These are phyloP conservation scores for Apamea monoglypha DNA, from an alignment of 2,888 invertebrate species.

Conservation along the genomic window DNA sequence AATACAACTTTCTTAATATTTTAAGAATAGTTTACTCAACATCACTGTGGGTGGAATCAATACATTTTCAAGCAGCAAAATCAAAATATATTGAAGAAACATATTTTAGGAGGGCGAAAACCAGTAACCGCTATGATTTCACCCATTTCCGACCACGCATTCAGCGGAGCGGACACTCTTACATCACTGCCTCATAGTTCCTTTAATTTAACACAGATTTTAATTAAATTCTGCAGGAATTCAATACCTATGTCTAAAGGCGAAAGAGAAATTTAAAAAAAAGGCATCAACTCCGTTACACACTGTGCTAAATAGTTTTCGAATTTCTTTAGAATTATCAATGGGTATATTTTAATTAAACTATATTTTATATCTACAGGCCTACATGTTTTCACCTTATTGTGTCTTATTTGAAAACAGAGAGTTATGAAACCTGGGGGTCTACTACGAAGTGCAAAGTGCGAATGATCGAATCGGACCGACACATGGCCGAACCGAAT, in stretches of 20 bases:
- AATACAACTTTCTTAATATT: neutral
- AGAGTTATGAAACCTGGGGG: neutral
- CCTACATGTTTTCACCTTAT: neutral
- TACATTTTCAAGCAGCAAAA: conserved; percentile 14
- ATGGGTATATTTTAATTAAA: conserved; percentile 20
- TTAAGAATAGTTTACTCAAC: neutral
- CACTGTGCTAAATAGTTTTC: conserved; percentile 25
- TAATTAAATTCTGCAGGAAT: conserved; percentile 56
- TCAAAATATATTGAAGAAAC: conserved; percentile 11
- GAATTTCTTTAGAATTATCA: conserved; percentile 19
- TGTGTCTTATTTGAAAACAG: neutral
- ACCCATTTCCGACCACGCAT: conserved; percentile 35
- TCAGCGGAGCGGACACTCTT: conserved; percentile 31
- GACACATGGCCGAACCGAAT: no score
- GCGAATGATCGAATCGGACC: no score
- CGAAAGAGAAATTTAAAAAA: conserved; percentile 42
- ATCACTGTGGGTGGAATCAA: neutral
- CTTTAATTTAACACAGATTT: conserved; percentile 56
- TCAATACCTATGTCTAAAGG: conserved; percentile 47
- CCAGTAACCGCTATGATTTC: conserved; percentile 45
- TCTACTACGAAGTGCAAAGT: no score
- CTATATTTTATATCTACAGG: neutral
- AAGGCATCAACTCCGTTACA: conserved; percentile 14
- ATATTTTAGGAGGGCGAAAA: conserved; percentile 29
- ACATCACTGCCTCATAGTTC: conserved; percentile 53